These are phyloP conservation scores for Empis stercorea DNA, from an alignment of 2,888 invertebrate genomes.

Conservation along the genomic window DNA sequence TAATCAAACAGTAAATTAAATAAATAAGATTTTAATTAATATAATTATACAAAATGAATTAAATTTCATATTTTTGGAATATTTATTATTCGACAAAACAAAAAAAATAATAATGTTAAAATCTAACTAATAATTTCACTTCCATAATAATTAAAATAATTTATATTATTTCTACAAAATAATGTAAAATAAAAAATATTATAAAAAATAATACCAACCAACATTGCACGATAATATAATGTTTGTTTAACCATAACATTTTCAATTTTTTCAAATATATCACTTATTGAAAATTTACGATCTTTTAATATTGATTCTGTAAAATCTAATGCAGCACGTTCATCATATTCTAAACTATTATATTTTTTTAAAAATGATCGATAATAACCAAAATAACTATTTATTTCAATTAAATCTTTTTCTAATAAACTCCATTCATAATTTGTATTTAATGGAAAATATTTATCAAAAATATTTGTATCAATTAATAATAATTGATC, in stretches of 20 bases:
- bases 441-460: conserved; percentile 32
- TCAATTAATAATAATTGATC: conserved; percentile 1
- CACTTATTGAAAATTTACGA: conserved; percentile 41
- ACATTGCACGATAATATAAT: conserved; percentile 48
- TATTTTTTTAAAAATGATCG: conserved; percentile 37
- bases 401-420: conserved; percentile 47
- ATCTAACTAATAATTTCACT: no score
- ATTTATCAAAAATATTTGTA: conserved; percentile 21
- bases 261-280: conserved; percentile 45
- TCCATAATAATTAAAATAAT: not conserved
- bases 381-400: conserved; percentile 54
- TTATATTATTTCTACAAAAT: not conserved
- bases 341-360: conserved; percentile 35
- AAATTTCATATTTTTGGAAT: not conserved
- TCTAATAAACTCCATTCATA: conserved; percentile 54
- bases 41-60: no score
- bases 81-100: no score
- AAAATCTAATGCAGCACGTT: conserved; percentile 48
- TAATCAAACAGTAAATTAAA: no score
- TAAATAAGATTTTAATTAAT: no score
- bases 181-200: not conserved
- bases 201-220: conserved; percentile 42
- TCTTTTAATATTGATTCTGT: conserved; percentile 53
- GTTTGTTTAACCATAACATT: conserved; percentile 49
- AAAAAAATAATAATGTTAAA: not conserved